Evolutionary conservation across 37 sponge, comb jelly and placozoan genomes (phyloP).

Genomic region (Mnemiopsis leidyi): DNA sequence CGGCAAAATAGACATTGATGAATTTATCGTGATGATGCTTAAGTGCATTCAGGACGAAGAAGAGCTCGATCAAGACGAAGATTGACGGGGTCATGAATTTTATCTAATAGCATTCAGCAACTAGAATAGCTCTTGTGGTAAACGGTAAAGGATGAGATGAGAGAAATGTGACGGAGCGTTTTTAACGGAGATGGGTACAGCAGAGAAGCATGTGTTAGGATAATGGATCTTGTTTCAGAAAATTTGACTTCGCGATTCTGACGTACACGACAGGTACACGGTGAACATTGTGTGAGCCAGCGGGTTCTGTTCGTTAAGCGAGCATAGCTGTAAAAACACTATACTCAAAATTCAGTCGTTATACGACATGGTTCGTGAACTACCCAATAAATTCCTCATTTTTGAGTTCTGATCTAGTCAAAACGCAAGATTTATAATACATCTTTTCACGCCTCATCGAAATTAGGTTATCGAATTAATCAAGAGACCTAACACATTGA

Average conservation of each 20-base stretch:
- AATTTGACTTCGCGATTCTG: neutral
- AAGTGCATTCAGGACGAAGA: slow-evolving; percentile 26
- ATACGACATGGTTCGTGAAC: no score
- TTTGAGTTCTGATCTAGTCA: no score
- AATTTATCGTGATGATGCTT: slow-evolving; percentile 35
- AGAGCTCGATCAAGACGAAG: neutral
- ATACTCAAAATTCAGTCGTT: no score
- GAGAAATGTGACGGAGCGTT: neutral
- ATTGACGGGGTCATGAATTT: neutral
- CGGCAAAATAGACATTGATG: slow-evolving; percentile 57
- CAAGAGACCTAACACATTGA: no score
- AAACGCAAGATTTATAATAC: no score
- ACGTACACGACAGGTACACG: no score
- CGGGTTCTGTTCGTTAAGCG: no score
- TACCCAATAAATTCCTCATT: no score
- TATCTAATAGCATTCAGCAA: neutral
- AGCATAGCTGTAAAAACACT: no score
- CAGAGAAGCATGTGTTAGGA: neutral
- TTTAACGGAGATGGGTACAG: neutral
- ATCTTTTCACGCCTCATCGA: no score
- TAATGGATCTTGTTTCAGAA: neutral
- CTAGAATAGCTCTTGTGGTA: neutral
- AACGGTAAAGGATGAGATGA: neutral
- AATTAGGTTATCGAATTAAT: no score
- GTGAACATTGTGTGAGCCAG: no score